phyloP scores from a whole-genome alignment of 2,888 invertebrate genomes.

The Epistrophe grossulariae region DNA sequence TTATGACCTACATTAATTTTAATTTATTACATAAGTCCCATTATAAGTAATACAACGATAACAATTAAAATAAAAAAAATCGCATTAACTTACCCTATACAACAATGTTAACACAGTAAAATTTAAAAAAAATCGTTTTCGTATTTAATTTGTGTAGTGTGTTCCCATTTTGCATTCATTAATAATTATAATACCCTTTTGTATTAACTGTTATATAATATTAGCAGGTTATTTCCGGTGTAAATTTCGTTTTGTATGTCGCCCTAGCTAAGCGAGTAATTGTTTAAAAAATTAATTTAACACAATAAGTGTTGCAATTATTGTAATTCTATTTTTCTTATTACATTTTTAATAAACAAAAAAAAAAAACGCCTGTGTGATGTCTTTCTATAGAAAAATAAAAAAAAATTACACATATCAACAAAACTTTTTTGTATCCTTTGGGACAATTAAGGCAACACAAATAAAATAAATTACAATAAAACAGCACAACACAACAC shows the following conservation, averaged over 20 bases:
- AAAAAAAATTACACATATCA: neutral
- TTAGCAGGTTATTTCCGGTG: slow-evolving; percentile 71
- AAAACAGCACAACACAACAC: slow-evolving; percentile 6
- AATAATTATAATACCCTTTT: neutral
- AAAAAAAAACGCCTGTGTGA: slow-evolving; percentile 49
- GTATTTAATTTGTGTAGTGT: slow-evolving; percentile 51
- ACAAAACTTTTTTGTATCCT: neutral
- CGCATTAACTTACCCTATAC: neutral
- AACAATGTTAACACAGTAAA: slow-evolving; percentile 13
- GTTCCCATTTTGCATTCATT: slow-evolving; percentile 58
- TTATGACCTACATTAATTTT: slow-evolving; percentile 11
- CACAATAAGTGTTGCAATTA: slow-evolving; percentile 52
- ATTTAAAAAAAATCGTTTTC: slow-evolving; percentile 16
- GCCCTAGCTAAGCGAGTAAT: slow-evolving; percentile 66
- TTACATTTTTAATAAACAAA: no score
- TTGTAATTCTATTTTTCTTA: slow-evolving; percentile 49
- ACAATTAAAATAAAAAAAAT: neutral
- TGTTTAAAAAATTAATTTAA: slow-evolving; percentile 45
- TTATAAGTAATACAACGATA: slow-evolving; percentile 7
- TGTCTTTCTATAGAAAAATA: slow-evolving; percentile 43
- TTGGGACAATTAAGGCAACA: slow-evolving; percentile 27
- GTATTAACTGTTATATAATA: slow-evolving; percentile 30
- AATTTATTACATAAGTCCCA: slow-evolving; percentile 6
- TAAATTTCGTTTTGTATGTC: slow-evolving; percentile 65
- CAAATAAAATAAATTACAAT: slow-evolving; percentile 3